Evolutionary conservation across 1,140 invertebrate genomes (phyloP).

Genomic region (Meloidogyne hapla): DNA sequence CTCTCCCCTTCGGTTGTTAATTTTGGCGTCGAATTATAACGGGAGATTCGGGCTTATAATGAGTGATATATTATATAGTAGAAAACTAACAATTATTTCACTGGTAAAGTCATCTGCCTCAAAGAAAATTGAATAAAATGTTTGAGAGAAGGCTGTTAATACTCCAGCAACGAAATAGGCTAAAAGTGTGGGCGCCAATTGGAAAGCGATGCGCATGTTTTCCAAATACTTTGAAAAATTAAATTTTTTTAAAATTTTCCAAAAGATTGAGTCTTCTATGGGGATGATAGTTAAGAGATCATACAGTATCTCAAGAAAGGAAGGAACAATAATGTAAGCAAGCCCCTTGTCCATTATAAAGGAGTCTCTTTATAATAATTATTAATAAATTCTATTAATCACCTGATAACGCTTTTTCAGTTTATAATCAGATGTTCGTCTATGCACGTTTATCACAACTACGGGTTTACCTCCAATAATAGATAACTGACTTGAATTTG

Average conservation of each 20-base stretch:
- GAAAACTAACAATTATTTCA: background rate
- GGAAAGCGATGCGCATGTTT: background rate
- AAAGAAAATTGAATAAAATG: background rate
- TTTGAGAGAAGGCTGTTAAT: background rate
- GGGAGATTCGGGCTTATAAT: no score
- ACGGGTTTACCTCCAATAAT: background rate
- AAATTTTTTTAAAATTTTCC: background rate
- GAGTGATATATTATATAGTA: no score
- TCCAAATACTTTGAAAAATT: background rate
- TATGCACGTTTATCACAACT: background rate
- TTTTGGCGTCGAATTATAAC: no score
- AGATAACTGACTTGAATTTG: background rate
- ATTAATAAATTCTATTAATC: background rate
- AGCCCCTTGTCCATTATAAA: no score
- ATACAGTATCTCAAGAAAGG: no score
- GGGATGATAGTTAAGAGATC: no score
- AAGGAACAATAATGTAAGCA: no score
- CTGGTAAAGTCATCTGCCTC: background rate
- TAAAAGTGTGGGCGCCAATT: background rate
- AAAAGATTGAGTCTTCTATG: no score
- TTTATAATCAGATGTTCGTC: background rate
- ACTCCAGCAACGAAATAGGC: background rate
- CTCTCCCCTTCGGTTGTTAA: no score
- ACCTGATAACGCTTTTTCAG: background rate
- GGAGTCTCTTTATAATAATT: no score